phyloP scores from a whole-genome alignment of 2,797 vertebrate species.

The Rhynchonycteris naso region DNA sequence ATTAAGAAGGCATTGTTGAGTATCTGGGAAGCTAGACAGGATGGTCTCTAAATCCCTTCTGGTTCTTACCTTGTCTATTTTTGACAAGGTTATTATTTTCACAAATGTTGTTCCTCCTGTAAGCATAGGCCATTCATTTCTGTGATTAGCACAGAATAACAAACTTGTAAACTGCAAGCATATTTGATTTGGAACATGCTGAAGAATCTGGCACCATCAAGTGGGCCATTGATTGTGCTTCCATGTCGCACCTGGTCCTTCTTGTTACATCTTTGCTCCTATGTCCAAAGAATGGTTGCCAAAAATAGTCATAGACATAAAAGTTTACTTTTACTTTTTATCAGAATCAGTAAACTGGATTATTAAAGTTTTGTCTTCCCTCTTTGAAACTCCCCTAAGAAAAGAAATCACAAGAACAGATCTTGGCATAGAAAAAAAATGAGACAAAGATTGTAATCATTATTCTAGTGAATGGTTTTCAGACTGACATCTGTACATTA shows the following conservation, averaged over 20 bases:
- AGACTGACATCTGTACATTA: conserved; percentile 87
- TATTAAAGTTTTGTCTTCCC: conserved; percentile 73
- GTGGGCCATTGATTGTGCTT: conserved; percentile 76
- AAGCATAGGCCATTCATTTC: conserved; percentile 72
- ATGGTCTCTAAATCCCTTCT: background rate
- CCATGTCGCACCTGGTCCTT: conserved; percentile 75
- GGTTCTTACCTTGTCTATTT: background rate
- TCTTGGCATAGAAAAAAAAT: conserved; percentile 71
- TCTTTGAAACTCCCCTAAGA: conserved; percentile 68
- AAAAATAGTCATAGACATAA: conserved; percentile 56
- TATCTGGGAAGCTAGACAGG: background rate
- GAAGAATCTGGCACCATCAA: conserved; percentile 78
- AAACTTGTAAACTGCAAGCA: conserved; percentile 79
- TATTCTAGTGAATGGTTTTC: conserved; percentile 79
- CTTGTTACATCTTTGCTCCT: conserved; percentile 68
- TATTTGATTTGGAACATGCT: conserved; percentile 79
- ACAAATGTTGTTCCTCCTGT: conserved; percentile 49
- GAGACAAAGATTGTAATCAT: conserved; percentile 84
- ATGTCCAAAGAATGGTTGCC: conserved; percentile 77
- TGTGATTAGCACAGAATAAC: conserved; percentile 76
- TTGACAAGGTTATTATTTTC: conserved; percentile 24
- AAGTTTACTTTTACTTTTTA: conserved; percentile 75
- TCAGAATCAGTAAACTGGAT: conserved; percentile 68
- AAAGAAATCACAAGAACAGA: conserved; percentile 77
- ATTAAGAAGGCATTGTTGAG: background rate